phyloP scores from a whole-genome alignment of 1,140 invertebrate genomes.

The Diprion similis region DNA sequence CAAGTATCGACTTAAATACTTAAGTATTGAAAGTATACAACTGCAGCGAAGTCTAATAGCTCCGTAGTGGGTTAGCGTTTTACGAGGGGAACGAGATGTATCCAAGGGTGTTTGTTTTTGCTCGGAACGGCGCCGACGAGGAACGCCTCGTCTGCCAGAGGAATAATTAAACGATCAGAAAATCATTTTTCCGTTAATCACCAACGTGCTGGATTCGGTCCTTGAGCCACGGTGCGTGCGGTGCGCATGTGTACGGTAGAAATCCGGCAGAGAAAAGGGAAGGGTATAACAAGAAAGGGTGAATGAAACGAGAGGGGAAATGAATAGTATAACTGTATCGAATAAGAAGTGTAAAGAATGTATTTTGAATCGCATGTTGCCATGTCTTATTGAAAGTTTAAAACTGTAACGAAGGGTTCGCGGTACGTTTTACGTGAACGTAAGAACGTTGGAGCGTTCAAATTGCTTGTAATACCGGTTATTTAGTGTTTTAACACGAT shows the following conservation, averaged over 20 bases:
- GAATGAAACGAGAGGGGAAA: background rate
- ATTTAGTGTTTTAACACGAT: background rate
- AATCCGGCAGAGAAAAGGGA: background rate
- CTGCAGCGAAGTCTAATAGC: background rate
- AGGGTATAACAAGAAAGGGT: background rate
- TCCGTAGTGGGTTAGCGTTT: background rate
- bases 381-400: no score
- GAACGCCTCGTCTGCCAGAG: background rate
- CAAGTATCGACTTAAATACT: no score
- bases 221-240: background rate
- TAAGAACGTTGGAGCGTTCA: background rate
- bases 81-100: background rate
- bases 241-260: conserved; percentile 10
- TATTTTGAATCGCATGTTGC: no score
- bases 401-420: no score
- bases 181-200: background rate
- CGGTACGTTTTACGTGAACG: no score
- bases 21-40: background rate
- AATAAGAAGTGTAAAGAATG: background rate
- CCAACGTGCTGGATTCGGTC: background rate
- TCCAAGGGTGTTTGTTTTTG: background rate
- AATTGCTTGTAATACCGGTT: background rate
- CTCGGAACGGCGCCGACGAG: background rate
- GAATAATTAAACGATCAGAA: background rate
- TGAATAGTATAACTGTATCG: background rate